Conservation (phyloP, 2,888 invertebrate species). For the Epinotia brunnichana region DNA sequence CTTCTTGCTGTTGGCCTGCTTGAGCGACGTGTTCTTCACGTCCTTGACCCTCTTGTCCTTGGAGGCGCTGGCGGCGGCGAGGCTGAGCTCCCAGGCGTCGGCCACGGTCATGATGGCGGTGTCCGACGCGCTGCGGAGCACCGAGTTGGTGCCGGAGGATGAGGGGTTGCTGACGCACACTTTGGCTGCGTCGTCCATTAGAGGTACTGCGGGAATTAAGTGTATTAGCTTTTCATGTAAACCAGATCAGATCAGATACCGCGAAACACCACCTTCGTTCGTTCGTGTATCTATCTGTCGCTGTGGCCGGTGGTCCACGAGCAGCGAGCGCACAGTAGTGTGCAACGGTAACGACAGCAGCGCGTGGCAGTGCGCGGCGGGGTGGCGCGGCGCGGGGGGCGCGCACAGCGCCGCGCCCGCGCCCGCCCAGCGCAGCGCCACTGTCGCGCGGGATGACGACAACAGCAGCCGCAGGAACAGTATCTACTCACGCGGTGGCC, state of each 20-base stretch:
- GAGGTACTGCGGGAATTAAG: conserved; percentile 57
- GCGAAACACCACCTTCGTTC: not conserved
- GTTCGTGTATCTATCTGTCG: not conserved
- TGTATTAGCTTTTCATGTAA: not conserved
- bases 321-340: conserved; percentile 88
- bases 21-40: conserved; percentile 86
- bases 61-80: conserved; percentile 93
- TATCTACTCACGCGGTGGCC: conserved; percentile 37
- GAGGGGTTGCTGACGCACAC: conserved; percentile 52
- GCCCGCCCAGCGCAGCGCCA: no score
- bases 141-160: conserved; percentile 81
- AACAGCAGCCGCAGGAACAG: no score
- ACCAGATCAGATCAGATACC: not conserved
- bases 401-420: no score
- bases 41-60: conserved; percentile 95
- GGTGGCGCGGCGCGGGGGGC: no score
- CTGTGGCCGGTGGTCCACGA: conserved; percentile 48
- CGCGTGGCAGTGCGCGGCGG: no score
- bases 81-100: conserved; percentile 90
- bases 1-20: conserved; percentile 73
- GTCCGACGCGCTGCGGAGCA: conserved; percentile 87
- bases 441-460: no score
- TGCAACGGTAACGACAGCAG: conserved; percentile 53
- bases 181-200: conserved; percentile 65
- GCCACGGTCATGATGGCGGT: conserved; percentile 91